phyloP scores from a whole-genome alignment of 2,113 vertebrate species.

The Mastomys natalensis region DNA sequence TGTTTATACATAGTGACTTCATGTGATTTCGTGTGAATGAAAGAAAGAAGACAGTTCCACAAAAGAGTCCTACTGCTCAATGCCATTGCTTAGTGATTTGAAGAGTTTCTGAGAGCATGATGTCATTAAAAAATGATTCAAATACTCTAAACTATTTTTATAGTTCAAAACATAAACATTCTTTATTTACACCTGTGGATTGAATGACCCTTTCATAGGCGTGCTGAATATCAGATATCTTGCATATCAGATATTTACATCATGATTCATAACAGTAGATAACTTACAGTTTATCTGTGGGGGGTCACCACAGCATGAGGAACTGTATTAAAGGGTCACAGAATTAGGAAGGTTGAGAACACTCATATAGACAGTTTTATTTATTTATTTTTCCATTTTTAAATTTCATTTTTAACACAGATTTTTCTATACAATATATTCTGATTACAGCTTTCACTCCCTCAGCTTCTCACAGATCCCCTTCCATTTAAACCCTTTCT shows the following conservation, averaged over 20 bases:
- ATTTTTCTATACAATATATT: neutral
- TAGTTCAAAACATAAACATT: neutral
- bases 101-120: neutral
- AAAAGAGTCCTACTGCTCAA: neutral
- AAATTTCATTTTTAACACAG: neutral
- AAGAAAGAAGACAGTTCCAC: neutral
- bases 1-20: neutral
- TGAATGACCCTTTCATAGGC: neutral
- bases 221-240: neutral
- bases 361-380: neutral
- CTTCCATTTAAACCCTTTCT: neutral
- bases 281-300: neutral
- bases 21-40: neutral
- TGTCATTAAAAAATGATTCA: constrained; percentile 11
- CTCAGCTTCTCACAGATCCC: neutral
- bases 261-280: neutral
- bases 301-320: neutral
- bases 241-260: neutral
- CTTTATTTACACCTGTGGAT: neutral
- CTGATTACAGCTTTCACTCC: neutral
- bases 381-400: neutral
- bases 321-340: neutral
- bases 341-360: neutral
- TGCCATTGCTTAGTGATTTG: neutral
- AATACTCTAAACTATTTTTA: neutral